Percentiles rank a stretch among this genome's conserved stretches.
Conservation (phyloP, 2,113 vertebrate genomes). For the Prionailurus viverrinus region DNA sequence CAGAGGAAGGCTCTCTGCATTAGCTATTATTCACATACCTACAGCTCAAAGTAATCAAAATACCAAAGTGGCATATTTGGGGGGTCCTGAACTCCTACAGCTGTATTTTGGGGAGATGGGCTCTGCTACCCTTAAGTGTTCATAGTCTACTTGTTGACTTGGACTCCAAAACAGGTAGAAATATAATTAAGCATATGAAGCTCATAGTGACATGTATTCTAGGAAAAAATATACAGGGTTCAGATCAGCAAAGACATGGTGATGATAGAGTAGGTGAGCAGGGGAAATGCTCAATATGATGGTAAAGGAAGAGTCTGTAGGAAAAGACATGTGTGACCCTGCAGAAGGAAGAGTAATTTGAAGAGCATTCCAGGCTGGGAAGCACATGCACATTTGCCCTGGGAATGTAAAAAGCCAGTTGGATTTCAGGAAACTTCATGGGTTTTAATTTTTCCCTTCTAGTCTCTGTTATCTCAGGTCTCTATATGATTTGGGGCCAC, state of each 20-base stretch:
- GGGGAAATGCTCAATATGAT: too few relatives aligned
- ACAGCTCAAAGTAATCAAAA: not conserved
- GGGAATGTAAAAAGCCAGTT: not conserved
- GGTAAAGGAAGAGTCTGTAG: not conserved
- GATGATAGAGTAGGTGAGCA: not conserved
- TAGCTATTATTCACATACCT: not conserved
- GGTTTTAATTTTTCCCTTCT: not conserved
- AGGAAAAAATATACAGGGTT: not conserved
- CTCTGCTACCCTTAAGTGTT: not conserved
- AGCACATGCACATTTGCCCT: not conserved
- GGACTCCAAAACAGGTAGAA: not conserved
- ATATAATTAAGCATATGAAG: not conserved
- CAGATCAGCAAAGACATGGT: not conserved
- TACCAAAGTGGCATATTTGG: not conserved
- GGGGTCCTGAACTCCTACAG: not conserved
- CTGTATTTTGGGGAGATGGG: not conserved
- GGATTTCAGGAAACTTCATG: not conserved
- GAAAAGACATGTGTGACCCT: not conserved
- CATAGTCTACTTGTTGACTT: not conserved
- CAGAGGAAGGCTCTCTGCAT: not conserved
- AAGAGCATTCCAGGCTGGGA: not conserved
- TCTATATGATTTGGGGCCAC: not conserved
- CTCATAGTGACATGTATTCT: not conserved
- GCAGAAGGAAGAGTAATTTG: not conserved
- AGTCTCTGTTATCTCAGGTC: not conserved